Evolutionary conservation across 2,113 vertebrate species (phyloP).

Genomic region (Peromyscus californicus): DNA sequence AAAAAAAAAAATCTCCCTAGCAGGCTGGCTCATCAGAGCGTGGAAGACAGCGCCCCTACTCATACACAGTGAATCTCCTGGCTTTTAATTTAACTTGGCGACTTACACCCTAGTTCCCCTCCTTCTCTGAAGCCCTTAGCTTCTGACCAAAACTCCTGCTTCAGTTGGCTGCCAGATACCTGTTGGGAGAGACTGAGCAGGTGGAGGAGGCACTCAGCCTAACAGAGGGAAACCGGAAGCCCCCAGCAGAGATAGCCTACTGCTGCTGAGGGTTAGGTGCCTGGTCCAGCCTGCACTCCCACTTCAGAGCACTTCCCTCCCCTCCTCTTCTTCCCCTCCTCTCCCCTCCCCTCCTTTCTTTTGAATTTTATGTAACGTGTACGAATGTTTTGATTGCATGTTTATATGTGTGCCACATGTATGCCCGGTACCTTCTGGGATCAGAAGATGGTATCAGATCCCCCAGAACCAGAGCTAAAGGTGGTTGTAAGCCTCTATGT

Average conservation of each 20-base stretch:
- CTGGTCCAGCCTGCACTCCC: background rate
- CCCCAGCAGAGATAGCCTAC: too few species aligned
- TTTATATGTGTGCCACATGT: background rate
- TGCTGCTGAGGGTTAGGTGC: background rate
- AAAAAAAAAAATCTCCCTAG: too few species aligned
- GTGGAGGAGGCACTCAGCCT: background rate
- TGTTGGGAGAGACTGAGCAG: background rate
- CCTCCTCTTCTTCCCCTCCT: background rate
- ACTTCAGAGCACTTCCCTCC: background rate
- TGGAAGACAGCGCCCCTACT: background rate
- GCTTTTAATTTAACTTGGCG: background rate
- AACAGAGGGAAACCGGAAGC: background rate
- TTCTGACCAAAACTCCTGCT: background rate
- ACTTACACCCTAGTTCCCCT: background rate
- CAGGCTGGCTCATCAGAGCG: accelerated
- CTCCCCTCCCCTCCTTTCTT: background rate
- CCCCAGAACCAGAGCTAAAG: background rate
- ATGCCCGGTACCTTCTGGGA: background rate
- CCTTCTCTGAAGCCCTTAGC: background rate
- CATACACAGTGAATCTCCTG: background rate
- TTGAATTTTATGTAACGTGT: background rate
- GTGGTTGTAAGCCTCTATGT: background rate
- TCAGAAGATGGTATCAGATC: background rate
- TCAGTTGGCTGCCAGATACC: background rate
- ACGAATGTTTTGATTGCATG: background rate